A percentile compares a stretch with the other conserved stretches of the same genome.
Conservation (phyloP, 2,797 vertebrate genomes). For the Anguilla marmorata region DNA sequence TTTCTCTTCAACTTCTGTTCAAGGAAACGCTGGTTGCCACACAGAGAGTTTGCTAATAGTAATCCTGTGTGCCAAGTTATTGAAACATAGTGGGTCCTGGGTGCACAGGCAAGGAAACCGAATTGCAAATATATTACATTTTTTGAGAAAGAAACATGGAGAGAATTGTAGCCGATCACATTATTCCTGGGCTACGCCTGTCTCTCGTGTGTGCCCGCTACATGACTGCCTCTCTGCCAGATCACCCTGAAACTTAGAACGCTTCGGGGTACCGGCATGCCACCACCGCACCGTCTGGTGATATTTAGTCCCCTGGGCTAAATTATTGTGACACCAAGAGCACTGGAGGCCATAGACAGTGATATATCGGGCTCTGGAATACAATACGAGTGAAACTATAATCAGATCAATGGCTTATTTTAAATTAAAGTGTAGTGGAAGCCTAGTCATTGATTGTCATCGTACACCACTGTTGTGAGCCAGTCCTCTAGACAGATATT, state of each 20-base stretch:
- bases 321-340: neutral
- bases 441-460: neutral
- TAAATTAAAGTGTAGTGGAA: constrained; percentile 1
- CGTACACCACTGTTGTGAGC: neutral
- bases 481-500: neutral
- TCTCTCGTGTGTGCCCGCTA: neutral
- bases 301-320: neutral
- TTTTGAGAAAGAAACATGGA: neutral
- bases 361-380: neutral
- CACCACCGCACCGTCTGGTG: neutral
- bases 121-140: neutral
- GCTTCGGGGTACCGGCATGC: neutral
- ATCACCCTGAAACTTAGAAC: neutral
- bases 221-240: neutral
- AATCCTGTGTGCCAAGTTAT: neutral
- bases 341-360: neutral
- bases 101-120: neutral
- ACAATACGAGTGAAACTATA: neutral
- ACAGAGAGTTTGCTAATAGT: neutral
- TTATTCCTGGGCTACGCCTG: neutral
- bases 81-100: neutral
- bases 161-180: neutral
- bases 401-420: constrained; percentile 13
- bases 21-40: neutral
- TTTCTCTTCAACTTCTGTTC: neutral